Base-by-base conservation (phyloP, 2,113 vertebrate genomes). In the Cariama cristata region DNA sequence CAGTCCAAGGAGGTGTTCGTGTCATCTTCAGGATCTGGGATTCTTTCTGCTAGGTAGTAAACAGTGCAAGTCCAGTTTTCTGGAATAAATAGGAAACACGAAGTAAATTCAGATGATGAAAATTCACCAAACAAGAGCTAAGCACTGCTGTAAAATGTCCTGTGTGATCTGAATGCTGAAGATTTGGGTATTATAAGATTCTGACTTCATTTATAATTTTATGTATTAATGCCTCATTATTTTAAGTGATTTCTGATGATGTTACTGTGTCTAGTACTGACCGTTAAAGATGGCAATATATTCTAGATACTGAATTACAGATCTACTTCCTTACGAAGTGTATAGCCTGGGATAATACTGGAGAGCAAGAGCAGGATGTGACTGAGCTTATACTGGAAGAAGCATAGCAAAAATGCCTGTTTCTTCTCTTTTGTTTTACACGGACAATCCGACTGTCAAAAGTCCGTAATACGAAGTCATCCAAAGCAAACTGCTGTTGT, bases 1-100 rank as follows among this genome's bases (percentile, higher is more conserved):
- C 32, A 98, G 98, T 86, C 98, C 97, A 4, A 99, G 98, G 98
- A 75, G 38, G 38, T 38, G 38, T 38, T 38, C 38, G 96, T 98
- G 98, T 71, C 92, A 75, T 18, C 95, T 97, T 14, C 60, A 92
- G 6, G 96, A 98, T 86, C 98, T 98, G 59, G 93, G 93, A 4
- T 20, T 35, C 15, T 97, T 96, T 69, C 53, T 99, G 4, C 97
- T 86, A 98, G 98, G 98, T 98, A 92, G 86, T 26, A 28, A 49
- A 60, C 10, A 27, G 14, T 2, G 8, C 45, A 28, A 71, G 44
- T 44, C n/a, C 45, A 28, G 20, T 44, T 59, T 50, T 27, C 45
- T 40, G 19, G 12, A 35, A 33, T 38, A 45, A 38, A 33, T 18
- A 69, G 35, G 45, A 33, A 52, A 23, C 22, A 16, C 22, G 12